Percentiles rank a stretch among this genome's conserved stretches.
Evolutionary conservation across 2,113 vertebrate genomes (phyloP).

Genomic region (Oncorhynchus clarkii): DNA sequence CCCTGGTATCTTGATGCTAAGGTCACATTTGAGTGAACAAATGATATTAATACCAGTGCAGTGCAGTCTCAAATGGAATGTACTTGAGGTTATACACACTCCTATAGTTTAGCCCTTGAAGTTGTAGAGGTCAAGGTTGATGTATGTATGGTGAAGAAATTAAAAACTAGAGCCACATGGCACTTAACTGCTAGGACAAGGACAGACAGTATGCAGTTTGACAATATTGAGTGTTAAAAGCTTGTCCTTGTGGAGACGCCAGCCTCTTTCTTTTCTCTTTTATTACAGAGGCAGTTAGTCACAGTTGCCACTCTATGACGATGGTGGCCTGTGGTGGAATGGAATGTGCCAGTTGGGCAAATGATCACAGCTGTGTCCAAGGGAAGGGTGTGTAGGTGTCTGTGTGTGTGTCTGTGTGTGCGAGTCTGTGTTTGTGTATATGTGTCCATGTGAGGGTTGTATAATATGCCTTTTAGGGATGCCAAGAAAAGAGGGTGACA

Average conservation of each 20-base stretch:
- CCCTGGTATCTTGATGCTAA: slow-evolving; percentile 16
- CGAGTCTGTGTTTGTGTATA: neutral
- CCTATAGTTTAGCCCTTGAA: slow-evolving; percentile 70
- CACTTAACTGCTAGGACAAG: too few relatives aligned
- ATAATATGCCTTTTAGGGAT: slow-evolving; percentile 17
- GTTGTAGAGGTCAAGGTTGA: slow-evolving; percentile 5
- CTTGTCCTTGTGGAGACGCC: neutral
- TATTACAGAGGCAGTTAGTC: neutral
- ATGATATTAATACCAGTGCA: slow-evolving; percentile 32
- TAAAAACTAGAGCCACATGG: neutral
- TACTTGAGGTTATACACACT: slow-evolving; percentile 55
- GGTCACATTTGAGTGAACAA: slow-evolving; percentile 42
- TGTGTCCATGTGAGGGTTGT: neutral
- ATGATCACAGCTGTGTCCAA: slow-evolving; percentile 39
- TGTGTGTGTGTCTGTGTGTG: too few relatives aligned
- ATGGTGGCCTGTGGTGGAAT: slow-evolving; percentile 17
- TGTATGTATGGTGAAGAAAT: neutral
- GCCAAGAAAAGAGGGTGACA: neutral
- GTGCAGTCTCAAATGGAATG: slow-evolving; percentile 73
- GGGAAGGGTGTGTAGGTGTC: neutral
- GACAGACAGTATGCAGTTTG: neutral
- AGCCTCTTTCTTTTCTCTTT: neutral
- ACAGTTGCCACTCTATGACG: slow-evolving; percentile 33
- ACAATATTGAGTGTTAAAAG: neutral
- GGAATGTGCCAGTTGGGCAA: slow-evolving; percentile 6